phyloP scores from a whole-genome alignment of 2,113 vertebrate species.

The Entomyzon cyanotis region DNA sequence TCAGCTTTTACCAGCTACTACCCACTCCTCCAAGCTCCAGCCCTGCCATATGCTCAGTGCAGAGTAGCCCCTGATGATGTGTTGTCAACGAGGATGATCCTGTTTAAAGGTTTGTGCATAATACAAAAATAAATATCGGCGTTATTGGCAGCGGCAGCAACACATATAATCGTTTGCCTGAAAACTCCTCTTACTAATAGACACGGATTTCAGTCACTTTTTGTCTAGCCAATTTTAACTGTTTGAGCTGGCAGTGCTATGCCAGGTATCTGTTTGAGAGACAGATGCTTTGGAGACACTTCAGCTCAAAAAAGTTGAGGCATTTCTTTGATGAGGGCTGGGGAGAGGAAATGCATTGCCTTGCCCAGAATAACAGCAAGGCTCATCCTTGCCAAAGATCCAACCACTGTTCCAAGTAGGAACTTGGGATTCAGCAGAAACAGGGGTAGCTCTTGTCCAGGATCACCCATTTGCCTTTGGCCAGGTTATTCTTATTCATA shows the following conservation, averaged over 20 bases:
- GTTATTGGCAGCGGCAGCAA: not conserved
- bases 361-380: conserved; percentile 45
- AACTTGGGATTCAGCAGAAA: not conserved
- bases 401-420: not conserved
- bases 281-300: conserved; percentile 60
- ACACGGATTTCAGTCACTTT: not conserved
- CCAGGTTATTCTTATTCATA: not conserved
- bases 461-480: not conserved
- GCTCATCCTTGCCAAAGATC: not conserved
- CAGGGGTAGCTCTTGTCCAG: not conserved
- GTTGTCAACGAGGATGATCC: not conserved
- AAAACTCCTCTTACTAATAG: conserved; percentile 18
- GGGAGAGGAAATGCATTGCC: not conserved
- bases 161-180: not conserved
- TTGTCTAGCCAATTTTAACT: conserved; percentile 43
- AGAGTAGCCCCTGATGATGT: conserved; percentile 29
- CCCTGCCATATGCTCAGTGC: conserved; percentile 16
- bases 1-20: not conserved
- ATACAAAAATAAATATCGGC: not conserved
- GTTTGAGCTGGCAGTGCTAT: conserved; percentile 17
- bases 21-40: not conserved
- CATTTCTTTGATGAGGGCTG: conserved; percentile 23
- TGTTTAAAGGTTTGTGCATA: not conserved
- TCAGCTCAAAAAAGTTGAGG: conserved; percentile 42
- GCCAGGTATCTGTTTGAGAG: conserved; percentile 50